Conservation (phyloP, 2,113 vertebrate genomes). For the Abramis brama region DNA sequence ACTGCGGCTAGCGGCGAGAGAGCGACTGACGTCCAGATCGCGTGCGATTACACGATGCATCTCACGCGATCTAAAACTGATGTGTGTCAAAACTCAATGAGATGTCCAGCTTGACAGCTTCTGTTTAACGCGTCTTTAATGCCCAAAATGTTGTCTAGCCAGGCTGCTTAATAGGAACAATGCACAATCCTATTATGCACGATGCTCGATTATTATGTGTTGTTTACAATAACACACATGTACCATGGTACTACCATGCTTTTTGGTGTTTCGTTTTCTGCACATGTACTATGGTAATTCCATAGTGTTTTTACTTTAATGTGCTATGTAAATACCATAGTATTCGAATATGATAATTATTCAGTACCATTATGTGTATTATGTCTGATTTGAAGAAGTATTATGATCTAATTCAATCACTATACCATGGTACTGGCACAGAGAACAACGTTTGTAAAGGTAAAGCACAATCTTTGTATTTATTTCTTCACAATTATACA, state of each 20-base stretch:
- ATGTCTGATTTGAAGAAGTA: neutral
- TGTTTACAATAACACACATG: neutral
- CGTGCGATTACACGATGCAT: neutral
- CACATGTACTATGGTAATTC: neutral
- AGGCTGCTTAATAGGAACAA: neutral
- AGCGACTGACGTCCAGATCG: constrained; percentile 3
- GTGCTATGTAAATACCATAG: neutral
- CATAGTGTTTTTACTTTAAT: neutral
- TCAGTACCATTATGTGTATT: neutral
- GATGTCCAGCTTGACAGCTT: neutral
- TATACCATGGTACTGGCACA: neutral
- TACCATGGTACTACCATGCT: neutral
- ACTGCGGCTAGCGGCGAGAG: constrained; percentile 6
- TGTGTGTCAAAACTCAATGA: neutral
- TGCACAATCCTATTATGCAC: neutral
- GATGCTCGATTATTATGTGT: neutral
- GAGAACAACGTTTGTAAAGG: neutral
- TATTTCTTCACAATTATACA: neutral
- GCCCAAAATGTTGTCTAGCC: neutral
- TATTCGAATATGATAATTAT: neutral
- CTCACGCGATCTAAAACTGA: neutral
- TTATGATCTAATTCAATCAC: neutral
- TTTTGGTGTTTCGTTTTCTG: neutral
- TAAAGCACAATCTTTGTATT: neutral
- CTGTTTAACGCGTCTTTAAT: neutral